phyloP scores from a whole-genome alignment of 2,888 invertebrate species.

The Onchidella celtica region DNA sequence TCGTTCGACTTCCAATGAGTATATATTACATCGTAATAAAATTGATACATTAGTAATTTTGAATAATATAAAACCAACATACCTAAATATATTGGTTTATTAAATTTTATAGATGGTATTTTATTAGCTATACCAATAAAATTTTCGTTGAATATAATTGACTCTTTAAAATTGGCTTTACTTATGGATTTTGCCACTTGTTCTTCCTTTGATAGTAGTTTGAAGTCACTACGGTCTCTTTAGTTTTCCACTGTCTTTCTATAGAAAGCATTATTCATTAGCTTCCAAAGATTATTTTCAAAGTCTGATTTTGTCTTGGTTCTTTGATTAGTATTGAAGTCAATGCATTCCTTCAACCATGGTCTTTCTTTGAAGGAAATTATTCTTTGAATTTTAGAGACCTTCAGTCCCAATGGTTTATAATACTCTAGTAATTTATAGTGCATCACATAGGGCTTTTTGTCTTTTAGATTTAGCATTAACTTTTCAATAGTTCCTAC shows the following conservation, averaged over 20 bases:
- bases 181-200: constrained; percentile 77
- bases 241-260: constrained; percentile 30
- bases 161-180: constrained; percentile 69
- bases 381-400: too few relatives aligned
- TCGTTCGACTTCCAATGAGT: constrained; percentile 29
- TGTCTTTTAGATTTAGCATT: too few relatives aligned
- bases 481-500: too few relatives aligned
- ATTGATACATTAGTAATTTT: constrained; percentile 39
- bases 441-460: too few relatives aligned
- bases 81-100: constrained; percentile 49
- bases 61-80: constrained; percentile 48
- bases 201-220: constrained; percentile 65
- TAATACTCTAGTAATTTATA: too few relatives aligned
- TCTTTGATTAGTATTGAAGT: too few relatives aligned
- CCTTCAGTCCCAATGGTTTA: too few relatives aligned
- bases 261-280: constrained; percentile 75
- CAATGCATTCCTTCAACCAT: too few relatives aligned
- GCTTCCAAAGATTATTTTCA: constrained; percentile 78
- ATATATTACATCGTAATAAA: constrained; percentile 47
- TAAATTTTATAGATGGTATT: background rate
- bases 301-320: too few relatives aligned
- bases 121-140: constrained; percentile 4
- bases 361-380: too few relatives aligned
- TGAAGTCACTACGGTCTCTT: constrained; percentile 25
- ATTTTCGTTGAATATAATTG: too few relatives aligned